These are phyloP conservation scores for Stichopus horrens DNA, from an alignment of 53 echinoderm and acorn worm genomes.

Conservation along the genomic window DNA sequence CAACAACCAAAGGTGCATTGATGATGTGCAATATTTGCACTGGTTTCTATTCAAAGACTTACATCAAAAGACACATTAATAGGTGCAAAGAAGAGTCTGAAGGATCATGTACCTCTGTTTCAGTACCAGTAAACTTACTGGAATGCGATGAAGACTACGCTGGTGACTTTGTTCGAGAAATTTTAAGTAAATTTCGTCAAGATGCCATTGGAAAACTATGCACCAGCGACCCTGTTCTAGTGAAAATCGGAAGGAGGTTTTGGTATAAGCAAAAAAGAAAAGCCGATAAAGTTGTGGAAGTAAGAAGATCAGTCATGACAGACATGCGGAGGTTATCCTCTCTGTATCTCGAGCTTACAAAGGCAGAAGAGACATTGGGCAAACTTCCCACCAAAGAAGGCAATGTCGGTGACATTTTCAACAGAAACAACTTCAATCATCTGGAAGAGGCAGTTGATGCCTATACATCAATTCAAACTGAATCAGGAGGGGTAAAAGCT, in stretches of 20 bases:
- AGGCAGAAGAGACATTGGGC: conserved; percentile 54
- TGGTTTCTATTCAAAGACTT: conserved; percentile 30
- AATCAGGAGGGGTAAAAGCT: neutral
- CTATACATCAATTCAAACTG: conserved; percentile 32
- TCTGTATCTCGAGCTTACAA: conserved; percentile 55
- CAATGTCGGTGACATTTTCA: conserved; percentile 56
- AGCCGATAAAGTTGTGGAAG: conserved; percentile 56
- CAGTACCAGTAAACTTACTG: conserved; percentile 33
- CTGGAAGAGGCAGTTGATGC: conserved; percentile 65
- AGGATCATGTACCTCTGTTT: neutral
- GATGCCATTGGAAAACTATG: conserved; percentile 43
- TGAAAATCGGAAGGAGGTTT: conserved; percentile 55
- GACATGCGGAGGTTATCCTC: conserved; percentile 68
- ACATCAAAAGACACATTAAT: conserved; percentile 41
- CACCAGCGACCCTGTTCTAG: conserved; percentile 33
- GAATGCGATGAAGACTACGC: neutral
- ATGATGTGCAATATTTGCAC: conserved; percentile 32
- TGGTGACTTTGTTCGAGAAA: conserved; percentile 24
- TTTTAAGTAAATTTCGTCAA: conserved; percentile 41
- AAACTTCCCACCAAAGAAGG: conserved; percentile 49
- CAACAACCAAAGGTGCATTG: neutral
- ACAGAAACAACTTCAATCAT: conserved; percentile 58
- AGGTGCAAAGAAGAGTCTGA: conserved; percentile 24
- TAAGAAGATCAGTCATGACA: conserved; percentile 70
- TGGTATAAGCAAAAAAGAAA: conserved; percentile 66